Evolutionary conservation across 2,888 invertebrate genomes (phyloP), one percentile per base, ranked within the genome.

Genomic region (Pocota personata): DNA sequence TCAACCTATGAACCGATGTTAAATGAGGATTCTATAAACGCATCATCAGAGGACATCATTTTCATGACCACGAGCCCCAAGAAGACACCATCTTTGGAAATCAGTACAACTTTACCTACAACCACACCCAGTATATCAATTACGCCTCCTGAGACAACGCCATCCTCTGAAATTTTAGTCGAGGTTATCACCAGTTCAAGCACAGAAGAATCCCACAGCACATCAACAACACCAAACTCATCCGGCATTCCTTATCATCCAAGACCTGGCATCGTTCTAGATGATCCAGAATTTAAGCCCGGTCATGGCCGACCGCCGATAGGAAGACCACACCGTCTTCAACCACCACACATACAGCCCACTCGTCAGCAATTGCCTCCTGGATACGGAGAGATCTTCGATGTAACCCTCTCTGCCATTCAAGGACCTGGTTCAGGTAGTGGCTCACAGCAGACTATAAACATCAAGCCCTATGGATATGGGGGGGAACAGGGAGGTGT

Each of bases 381-480:
- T 30, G 94, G 93, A 0, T 95, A 95, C 89, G 96, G 96, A 7
- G 97, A 97, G 91, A 96, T 97, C 73, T 97, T 97, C 89, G 97
- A 97, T 89, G 96, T 97, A 0, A 97, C 97, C 0, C 96, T 97
- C 0, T 97, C 97, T 0, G 97, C 97, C 0, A 95, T 97, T 80
- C 97, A 97, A 91, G 97, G 97, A 1, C 96, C 96, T 0, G 96
- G 96, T 0, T 95, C 95, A 14, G 90, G 91, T 58, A 91, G 92
- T 40, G 92, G 92, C 8, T 92, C 92, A 0, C 90, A 92, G 82
- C 92, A 91, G 87, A 92, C 92, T 2, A 91, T 93, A 50, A 92
- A 92, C 67, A 92, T 93, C 16, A 93, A 93, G 79, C 93, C 92
- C 0, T 91, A 90, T 73, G 91, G 92, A 10, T 88, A 89, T 2